Evolutionary conservation across 2,797 vertebrate genomes (phyloP).

Genomic region (Myotis daubentonii): DNA sequence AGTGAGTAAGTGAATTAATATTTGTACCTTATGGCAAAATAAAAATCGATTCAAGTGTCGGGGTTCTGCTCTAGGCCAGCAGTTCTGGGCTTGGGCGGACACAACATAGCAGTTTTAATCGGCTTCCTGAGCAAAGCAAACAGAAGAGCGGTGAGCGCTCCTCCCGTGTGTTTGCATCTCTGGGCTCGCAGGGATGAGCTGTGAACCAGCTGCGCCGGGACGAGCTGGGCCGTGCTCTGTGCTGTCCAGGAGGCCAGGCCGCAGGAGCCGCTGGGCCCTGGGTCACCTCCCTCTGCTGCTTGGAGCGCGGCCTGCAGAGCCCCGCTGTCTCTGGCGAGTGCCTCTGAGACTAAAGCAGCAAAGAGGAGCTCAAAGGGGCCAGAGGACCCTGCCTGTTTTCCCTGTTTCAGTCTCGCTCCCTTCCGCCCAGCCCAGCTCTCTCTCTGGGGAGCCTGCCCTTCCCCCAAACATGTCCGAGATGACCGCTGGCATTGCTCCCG

Average conservation of each 20-base stretch:
- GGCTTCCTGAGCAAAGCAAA: background rate
- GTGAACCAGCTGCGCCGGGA: background rate
- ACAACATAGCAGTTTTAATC: background rate
- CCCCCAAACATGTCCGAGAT: background rate
- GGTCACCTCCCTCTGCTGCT: slow-evolving; percentile 6
- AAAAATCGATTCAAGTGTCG: rapidly evolving
- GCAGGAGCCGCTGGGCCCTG: background rate
- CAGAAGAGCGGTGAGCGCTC: background rate
- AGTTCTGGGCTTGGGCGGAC: background rate
- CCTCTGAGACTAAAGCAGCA: slow-evolving; percentile 23
- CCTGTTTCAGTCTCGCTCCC: background rate
- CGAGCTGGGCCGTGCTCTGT: background rate
- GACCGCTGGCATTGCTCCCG: background rate
- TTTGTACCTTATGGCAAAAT: background rate
- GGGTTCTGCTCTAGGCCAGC: background rate
- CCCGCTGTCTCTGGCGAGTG: background rate
- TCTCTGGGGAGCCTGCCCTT: background rate
- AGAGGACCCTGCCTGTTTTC: background rate
- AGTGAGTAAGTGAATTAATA: background rate
- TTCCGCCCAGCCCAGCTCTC: background rate
- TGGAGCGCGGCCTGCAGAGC: background rate
- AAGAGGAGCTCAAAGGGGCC: background rate
- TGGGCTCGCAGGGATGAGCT: background rate
- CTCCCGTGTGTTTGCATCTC: background rate
- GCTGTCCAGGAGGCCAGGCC: background rate